Evolutionary conservation across 2,113 vertebrate species (phyloP), one percentile per base, ranked within the genome.

Genomic region (Glaucomys volans): DNA sequence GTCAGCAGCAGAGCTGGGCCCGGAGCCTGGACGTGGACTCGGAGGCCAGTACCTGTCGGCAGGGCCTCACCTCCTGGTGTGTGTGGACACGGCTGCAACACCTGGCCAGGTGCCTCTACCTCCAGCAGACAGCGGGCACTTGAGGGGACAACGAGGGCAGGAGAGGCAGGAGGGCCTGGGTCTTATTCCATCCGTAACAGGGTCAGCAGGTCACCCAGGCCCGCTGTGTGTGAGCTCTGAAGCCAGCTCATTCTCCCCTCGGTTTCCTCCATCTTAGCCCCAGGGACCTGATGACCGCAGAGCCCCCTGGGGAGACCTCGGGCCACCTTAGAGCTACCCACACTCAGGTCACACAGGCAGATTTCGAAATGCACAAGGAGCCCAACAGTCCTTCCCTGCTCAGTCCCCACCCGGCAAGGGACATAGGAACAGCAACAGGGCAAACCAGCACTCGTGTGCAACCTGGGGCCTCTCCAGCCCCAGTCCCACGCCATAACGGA

Each of bases 21-120:
- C 72, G 10, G n/a, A 16, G 24, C 37, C 67, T 26, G 4, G 22
- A 8, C 40, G 42, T 37, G 24, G 66, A 79, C 59, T 42, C 44
- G 0, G 17, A 92, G 50, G 28, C 24, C 22, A 2, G 42, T 2
- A 5, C 4, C 22, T 30, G 13, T 84, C 22, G 3, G 64, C 30
- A 67, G 59, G n/a, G 17, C 62, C 32, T 22, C 12, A 4, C 11
- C 54, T 77, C 40, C 13, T 28, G 0, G 0, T 1, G 4, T 1
- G 4, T 0, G 1, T 66, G n/a, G 83, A 32, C 54, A 6, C 0
- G 0, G 28, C 54, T 7, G 11, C 5, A 9, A 28, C 32, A 77
- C 77, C 42, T 0, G 0, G 28, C 57, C 37, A 5, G 6, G 26
- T 35, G 4, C 52, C 35, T 64, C 80, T 10, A 24, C 44, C 32